Percentiles rank a stretch among this genome's conserved stretches.
Evolutionary conservation across 30 jellyfish, hydroid and myxozoan genomes (phyloP).

Genomic region (Mastigias papua): DNA sequence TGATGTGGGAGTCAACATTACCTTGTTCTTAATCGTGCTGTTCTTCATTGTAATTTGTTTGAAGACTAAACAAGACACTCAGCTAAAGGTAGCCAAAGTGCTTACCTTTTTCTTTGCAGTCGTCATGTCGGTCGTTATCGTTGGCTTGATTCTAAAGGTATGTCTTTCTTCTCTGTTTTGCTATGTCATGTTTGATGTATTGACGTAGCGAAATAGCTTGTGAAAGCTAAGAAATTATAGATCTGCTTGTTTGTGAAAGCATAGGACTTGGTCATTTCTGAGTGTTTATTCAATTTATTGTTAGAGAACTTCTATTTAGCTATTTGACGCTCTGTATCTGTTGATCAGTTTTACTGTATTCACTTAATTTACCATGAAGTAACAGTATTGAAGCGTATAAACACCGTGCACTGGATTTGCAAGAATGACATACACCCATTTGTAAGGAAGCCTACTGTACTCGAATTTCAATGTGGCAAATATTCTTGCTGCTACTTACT

Average conservation of each 20-base stretch:
- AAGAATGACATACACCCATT: background rate
- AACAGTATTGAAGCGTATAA: background rate
- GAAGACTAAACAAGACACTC: constrained; percentile 84
- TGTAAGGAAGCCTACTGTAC: background rate
- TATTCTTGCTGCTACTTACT: background rate
- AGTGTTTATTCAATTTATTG: background rate
- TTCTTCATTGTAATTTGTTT: constrained; percentile 79
- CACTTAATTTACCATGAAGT: background rate
- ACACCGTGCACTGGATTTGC: background rate
- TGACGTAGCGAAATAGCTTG: background rate
- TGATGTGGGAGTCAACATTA: constrained; percentile 53
- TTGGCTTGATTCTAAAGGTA: constrained; percentile 93
- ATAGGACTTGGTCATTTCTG: background rate
- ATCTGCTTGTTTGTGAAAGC: too few species aligned
- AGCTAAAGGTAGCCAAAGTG: constrained; percentile 83
- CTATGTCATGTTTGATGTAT: background rate
- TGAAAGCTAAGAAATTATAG: too few species aligned
- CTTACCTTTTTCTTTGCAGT: constrained; percentile 91
- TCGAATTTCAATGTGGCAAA: background rate
- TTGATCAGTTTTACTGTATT: background rate
- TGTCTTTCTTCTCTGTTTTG: background rate
- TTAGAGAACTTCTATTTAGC: background rate
- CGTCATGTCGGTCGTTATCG: constrained; percentile 91
- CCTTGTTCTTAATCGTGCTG: constrained; percentile 51
- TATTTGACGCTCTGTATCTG: background rate